Evolutionary conservation across 2,888 invertebrate genomes (phyloP), one percentile per base, ranked within the genome.

Genomic region (Serrognathus titanus): DNA sequence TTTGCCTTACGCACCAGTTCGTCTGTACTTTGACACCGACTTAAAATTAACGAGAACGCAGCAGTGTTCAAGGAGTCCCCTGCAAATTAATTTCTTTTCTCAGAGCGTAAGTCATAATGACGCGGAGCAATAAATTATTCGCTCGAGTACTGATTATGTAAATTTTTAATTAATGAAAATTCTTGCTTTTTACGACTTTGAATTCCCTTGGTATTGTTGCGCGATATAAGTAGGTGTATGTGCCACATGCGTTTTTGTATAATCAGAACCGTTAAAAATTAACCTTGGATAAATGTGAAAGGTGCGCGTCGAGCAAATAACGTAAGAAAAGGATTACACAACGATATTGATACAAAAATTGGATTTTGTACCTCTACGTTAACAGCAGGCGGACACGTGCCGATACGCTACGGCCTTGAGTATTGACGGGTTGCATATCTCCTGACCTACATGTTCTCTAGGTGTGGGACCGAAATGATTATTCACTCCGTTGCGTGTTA

Each of bases 1-100:
- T 69, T 71, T 65, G 63, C 39, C 36, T 57, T 49, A 58, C 51
- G 55, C 58, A 55, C 58, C 59, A 53, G 57, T 60, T 59, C 58
- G 53, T 39, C 36, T 56, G 53, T 53, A 57, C 59, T 58, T 46
- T 31, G 24, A 31, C 24, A 31, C 24, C 24, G 24, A 31, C 24
- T 31, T 31, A 31, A 31, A 31, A 31, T 31, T 31, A 31, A 31
- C 24, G 24, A 31, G 24, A 31, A 31, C 24, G 24, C 24, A 31
- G 24, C 24, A 31, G 24, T 31, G 40, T 10, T 45, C 16, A 45
- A 11, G 45, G n/a, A 45, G 13, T 13, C 16, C 41, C 41, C 41
- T 41, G 41, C 41, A 31, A 31, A 31, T 31, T 31, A 31, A 31
- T 31, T 31, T 31, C 24, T 31, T 31, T 31, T 31, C 24, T 31